Evolutionary conservation across 1,140 invertebrate species (phyloP), one percentile per base, ranked within the genome.

Genomic region (Delia radicum): DNA sequence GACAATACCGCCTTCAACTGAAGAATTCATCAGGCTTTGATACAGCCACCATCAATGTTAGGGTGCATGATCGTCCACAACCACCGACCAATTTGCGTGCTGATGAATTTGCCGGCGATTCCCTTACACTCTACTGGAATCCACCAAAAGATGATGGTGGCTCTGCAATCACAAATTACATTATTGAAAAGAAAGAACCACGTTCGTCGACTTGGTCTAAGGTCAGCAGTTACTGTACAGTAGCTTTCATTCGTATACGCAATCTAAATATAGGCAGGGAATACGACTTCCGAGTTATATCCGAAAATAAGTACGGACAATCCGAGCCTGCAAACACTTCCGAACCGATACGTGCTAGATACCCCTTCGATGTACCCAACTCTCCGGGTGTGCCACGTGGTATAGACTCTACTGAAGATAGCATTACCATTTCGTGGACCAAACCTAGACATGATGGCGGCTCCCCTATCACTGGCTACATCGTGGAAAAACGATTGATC

Each of bases 241-340:
- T 95, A 73, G 92, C 96, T 81, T 94, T 95, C 87, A 90, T 94
- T 63, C 91, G 96, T 65, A 94, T 99, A 18, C 92, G 96, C 65
- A 99, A 99, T 86, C 88, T 99, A 28, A 92, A 91, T 2, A 92
- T 98, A 24, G 96, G 96, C 42, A 91, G 91, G 77, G 93, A 95
- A 37, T 99, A 99, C 85, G 97, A 99, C 79, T 99, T 99, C 91
- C 91, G 97, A 75, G 97, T 99, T 2, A 94, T 96, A 90, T 98
- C 98, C 73, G 98, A 99, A 87, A 99, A 99, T 87, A 92, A 96
- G 81, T 97, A 98, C 82, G 98, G 98, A 48, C 92, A 94, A 75
- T 98, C 96, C 28, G 97, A 99, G 79, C 96, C 97, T 7, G 93
- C 93, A 12, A 91, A 90, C 33, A 98, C 96, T 0, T 90, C 90